These are phyloP conservation scores for Calidris pygmaea DNA, from an alignment of 2,113 vertebrate genomes.

Conservation along the genomic window DNA sequence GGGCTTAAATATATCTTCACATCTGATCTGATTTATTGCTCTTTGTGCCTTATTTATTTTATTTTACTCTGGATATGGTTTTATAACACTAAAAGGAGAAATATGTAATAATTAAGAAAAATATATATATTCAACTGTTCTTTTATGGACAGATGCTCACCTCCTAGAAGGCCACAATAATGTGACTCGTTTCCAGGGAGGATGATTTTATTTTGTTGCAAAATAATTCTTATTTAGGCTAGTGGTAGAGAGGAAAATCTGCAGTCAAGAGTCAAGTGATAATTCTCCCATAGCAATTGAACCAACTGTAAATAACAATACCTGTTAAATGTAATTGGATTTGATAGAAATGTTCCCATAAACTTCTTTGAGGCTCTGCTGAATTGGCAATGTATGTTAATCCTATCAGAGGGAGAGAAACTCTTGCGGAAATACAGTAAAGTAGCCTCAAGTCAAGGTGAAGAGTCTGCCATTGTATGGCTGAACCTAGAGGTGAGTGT, in stretches of 20 bases:
- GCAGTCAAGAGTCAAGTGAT: neutral
- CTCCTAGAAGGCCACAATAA: neutral
- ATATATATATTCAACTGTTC: neutral
- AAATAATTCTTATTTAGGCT: neutral
- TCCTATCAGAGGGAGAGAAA: neutral
- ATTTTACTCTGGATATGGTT: neutral
- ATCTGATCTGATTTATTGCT: neutral
- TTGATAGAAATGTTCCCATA: neutral
- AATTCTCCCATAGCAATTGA: neutral
- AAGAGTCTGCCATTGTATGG: neutral
- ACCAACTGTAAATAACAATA: neutral
- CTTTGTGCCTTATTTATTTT: neutral
- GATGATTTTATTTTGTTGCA: neutral
- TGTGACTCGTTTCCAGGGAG: neutral
- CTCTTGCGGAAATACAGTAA: neutral
- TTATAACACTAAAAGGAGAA: neutral
- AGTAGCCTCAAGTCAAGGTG: neutral
- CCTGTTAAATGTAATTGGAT: neutral
- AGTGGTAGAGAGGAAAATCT: neutral
- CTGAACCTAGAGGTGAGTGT: neutral
- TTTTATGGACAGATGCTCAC: neutral
- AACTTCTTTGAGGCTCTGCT: neutral
- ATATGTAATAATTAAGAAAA: neutral
- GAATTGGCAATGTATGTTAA: neutral
- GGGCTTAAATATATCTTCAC: neutral